A percentile compares a stretch with the other conserved stretches of the same genome.
Evolutionary conservation across 2,888 invertebrate species (phyloP).

Genomic region (Mimachlamys varia): DNA sequence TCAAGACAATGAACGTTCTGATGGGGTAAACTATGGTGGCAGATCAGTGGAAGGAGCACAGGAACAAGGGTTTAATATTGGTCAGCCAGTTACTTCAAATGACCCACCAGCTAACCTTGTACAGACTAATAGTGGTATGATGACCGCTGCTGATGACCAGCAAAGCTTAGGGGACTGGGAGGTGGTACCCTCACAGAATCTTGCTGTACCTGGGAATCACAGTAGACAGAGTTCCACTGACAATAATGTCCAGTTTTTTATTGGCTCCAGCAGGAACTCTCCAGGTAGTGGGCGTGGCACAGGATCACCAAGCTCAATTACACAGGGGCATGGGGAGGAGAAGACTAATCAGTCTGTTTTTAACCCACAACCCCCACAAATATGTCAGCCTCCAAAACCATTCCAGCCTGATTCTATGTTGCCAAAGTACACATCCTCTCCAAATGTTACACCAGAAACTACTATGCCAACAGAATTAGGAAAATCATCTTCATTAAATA

Average conservation of each 20-base stretch:
- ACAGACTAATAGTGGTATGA: neutral
- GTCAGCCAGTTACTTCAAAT: neutral
- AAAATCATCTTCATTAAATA: neutral
- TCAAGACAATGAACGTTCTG: neutral
- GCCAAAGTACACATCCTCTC: slow-evolving; percentile 51
- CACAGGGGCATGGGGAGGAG: neutral
- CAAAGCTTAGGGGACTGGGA: slow-evolving; percentile 71
- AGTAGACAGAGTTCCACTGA: slow-evolving; percentile 62
- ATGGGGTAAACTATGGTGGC: neutral
- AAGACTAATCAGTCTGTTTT: neutral
- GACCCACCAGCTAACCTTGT: neutral
- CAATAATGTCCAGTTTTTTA: slow-evolving; percentile 68
- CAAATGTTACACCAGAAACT: slow-evolving; percentile 42
- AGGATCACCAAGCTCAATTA: slow-evolving; percentile 9
- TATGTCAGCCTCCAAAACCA: slow-evolving; percentile 1
- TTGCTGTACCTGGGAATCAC: slow-evolving; percentile 48
- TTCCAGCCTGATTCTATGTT: slow-evolving; percentile 36
- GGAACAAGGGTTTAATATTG: neutral
- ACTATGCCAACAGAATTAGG: neutral
- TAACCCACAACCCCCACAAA: neutral
- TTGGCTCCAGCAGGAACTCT: slow-evolving; percentile 63
- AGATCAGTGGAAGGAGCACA: neutral
- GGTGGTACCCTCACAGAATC: slow-evolving; percentile 59
- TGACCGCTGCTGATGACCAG: slow-evolving; percentile 48
- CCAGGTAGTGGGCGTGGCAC: slow-evolving; percentile 50